Evolutionary conservation across 2,888 invertebrate species (phyloP), one percentile per base, ranked within the genome.

Genomic region (Pantelozetes paolii): DNA sequence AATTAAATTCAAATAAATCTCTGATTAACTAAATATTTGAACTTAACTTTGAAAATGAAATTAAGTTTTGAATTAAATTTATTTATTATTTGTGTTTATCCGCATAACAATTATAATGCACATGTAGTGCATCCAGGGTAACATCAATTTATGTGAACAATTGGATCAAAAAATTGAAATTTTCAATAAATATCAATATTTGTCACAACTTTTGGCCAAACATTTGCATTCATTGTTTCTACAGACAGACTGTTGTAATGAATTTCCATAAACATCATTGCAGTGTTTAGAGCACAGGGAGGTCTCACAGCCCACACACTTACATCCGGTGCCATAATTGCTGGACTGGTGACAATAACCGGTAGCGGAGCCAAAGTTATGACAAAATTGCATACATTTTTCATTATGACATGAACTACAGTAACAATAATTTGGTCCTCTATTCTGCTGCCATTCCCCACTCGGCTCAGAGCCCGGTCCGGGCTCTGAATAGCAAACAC

Each of bases 321-420:
- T 57, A 57, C 57, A 57, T 5, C 28, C 15, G 23, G 11, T 57
- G 26, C 57, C 57, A 57, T 57, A 57, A 57, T 20, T 57, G 23
- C 11, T 5, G 3, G 57, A 57, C 57, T 57, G 23, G 28, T 57
- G 57, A 23, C 57, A 57, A 18, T 57, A 57, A 15, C 57, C 57
- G 28, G 57, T 57, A 3, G 57, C 57, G 23, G 11, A 57, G 3
- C 57, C 57, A 57, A 57, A 57, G 11, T 15, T 18, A 5, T 57
- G 28, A 28, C 57, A 57, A 23, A 23, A 57, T 57, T 57, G 57
- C 57, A 57, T 57, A 57, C 57, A 57, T 57, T 57, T 57, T 8
- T 57, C 57, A 26, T 57, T 57, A 57, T 57, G 57, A 23, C 57
- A 57, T 8, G 2, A 11, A 57, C 57, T 57, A 18, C 57, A 57